These are phyloP conservation scores for Caranx melampygus DNA, from an alignment of 2,113 vertebrate genomes.

Conservation along the genomic window DNA sequence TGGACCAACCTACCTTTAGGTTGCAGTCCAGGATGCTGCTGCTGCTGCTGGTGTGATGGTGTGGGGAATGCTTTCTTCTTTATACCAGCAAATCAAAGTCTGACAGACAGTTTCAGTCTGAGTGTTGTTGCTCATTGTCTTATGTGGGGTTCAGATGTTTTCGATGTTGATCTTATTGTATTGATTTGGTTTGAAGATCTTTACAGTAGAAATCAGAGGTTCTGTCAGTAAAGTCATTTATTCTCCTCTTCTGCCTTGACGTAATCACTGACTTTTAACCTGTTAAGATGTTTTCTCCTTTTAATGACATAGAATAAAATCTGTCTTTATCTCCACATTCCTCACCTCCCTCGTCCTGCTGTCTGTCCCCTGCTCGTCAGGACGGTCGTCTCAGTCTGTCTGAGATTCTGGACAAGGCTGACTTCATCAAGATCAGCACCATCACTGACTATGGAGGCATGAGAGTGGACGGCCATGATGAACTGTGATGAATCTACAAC, in stretches of 20 bases:
- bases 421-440: slow-evolving; percentile 78
- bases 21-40: no score
- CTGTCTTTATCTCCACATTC: neutral
- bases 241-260: neutral
- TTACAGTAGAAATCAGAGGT: no score
- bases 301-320: neutral
- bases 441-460: slow-evolving; percentile 84
- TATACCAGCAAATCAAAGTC: no score
- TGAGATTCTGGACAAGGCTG: slow-evolving; percentile 78
- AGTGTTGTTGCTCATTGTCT: no score
- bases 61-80: no score
- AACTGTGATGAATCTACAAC: slow-evolving; percentile 64
- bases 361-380: slow-evolving; percentile 59
- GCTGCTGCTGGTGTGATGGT: no score
- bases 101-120: no score
- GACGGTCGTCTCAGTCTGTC: slow-evolving; percentile 76
- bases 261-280: neutral
- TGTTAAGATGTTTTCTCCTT: neutral
- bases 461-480: slow-evolving; percentile 73
- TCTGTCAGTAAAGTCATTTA: no score
- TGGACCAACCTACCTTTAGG: no score
- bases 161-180: no score
- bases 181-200: no score
- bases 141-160: no score
- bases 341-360: neutral